These are phyloP conservation scores for Phaenicophaeus curvirostris DNA, from an alignment of 2,797 vertebrate genomes.

Conservation along the genomic window DNA sequence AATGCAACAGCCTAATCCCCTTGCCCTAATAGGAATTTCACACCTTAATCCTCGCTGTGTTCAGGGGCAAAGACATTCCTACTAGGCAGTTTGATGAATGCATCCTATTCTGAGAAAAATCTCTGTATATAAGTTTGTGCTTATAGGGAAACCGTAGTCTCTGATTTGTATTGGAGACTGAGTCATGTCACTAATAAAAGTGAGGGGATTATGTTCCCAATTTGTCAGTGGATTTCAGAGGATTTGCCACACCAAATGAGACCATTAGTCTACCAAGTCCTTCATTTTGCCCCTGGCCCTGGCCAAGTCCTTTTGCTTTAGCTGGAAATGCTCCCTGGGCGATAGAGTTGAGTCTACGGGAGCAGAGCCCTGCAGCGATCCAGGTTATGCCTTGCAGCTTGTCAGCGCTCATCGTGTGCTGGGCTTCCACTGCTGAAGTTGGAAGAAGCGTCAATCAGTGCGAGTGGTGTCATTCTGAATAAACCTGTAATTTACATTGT, in stretches of 20 bases:
- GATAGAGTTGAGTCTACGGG: neutral
- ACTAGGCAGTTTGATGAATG: neutral
- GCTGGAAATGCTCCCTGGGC: neutral
- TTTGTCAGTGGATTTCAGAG: constrained; percentile 45
- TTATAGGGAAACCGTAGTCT: neutral
- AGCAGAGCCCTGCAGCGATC: neutral
- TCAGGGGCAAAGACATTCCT: neutral
- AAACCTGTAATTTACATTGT: neutral
- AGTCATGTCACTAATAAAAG: neutral
- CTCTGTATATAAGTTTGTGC: neutral
- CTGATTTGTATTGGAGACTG: neutral
- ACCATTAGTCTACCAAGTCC: neutral
- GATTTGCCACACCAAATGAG: constrained; percentile 39
- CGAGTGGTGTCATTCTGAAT: neutral
- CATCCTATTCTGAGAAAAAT: neutral
- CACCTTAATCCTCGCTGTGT: constrained; percentile 10
- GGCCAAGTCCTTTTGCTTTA: neutral
- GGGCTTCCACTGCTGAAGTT: neutral
- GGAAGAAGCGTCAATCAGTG: neutral
- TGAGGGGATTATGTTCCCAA: constrained; percentile 16
- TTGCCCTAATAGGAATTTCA: constrained; percentile 54
- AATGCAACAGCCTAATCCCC: constrained; percentile 47
- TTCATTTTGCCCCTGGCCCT: neutral
- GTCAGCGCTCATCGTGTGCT: neutral
- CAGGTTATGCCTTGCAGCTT: neutral